These are phyloP conservation scores for Empidonax alnorum DNA, from an alignment of 2,113 vertebrate species.

Conservation along the genomic window DNA sequence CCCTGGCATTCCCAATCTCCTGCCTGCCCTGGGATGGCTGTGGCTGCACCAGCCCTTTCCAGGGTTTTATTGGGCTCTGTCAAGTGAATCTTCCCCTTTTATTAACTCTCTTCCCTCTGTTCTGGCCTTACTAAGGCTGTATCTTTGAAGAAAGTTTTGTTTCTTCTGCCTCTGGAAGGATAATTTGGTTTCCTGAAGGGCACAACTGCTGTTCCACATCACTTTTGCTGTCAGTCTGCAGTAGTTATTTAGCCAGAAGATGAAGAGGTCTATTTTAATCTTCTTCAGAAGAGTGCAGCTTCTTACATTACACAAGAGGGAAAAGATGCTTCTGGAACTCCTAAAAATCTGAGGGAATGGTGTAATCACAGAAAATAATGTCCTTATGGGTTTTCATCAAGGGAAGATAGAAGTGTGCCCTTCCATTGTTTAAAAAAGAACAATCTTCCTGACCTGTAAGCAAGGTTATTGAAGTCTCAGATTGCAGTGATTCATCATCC, in stretches of 20 bases:
- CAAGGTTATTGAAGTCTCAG: background rate
- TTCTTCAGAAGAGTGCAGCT: background rate
- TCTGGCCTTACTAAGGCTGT: background rate
- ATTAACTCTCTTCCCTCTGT: background rate
- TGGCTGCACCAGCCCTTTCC: background rate
- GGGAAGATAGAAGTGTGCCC: background rate
- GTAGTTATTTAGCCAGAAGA: background rate
- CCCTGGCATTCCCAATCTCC: background rate
- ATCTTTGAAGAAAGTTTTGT: background rate
- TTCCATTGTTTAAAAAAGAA: background rate
- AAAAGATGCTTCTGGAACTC: background rate
- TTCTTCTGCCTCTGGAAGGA: background rate
- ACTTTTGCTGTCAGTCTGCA: background rate
- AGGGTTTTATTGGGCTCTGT: background rate
- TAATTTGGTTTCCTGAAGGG: background rate
- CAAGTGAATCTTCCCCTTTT: background rate
- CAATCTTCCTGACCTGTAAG: background rate
- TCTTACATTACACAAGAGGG: background rate
- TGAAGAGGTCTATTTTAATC: background rate
- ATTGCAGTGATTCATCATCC: background rate
- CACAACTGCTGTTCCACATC: rapidly evolving
- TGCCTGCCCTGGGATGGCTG: background rate
- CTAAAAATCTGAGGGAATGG: background rate
- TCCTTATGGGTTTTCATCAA: background rate
- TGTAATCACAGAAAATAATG: background rate